These are phyloP conservation scores for Pteronotus mesoamericanus DNA, from an alignment of 2,797 vertebrate genomes.

Conservation along the genomic window DNA sequence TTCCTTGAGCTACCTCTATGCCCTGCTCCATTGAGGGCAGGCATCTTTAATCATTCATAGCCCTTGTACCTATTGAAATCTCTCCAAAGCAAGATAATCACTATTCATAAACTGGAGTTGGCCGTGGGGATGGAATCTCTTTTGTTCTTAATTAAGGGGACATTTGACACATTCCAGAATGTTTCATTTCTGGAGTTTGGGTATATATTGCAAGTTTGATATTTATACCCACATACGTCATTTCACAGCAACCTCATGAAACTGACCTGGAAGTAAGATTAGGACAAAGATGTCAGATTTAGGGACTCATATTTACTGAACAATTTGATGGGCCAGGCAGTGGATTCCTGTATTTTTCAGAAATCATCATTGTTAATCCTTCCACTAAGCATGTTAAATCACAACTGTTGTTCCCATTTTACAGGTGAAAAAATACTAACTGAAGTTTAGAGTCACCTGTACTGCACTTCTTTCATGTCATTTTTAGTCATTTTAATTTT, in stretches of 20 bases:
- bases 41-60: accelerated
- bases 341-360: neutral
- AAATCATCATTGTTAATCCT: neutral
- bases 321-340: neutral
- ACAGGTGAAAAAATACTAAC: neutral
- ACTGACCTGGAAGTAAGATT: neutral
- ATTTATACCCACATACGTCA: neutral
- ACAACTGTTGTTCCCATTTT: neutral
- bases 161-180: neutral
- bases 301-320: neutral
- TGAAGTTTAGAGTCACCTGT: neutral
- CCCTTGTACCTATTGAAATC: neutral
- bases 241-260: neutral
- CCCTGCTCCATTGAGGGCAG: neutral
- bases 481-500: neutral
- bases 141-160: neutral
- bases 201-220: neutral
- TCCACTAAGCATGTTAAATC: neutral
- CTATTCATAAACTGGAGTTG: neutral
- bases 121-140: neutral
- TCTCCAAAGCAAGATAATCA: neutral
- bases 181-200: neutral
- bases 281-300: neutral
- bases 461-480: neutral
- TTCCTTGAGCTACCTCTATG: neutral